Base-by-base conservation (phyloP, 92 coral and sea anemone species). In the Palythoa heliodiscus region DNA sequence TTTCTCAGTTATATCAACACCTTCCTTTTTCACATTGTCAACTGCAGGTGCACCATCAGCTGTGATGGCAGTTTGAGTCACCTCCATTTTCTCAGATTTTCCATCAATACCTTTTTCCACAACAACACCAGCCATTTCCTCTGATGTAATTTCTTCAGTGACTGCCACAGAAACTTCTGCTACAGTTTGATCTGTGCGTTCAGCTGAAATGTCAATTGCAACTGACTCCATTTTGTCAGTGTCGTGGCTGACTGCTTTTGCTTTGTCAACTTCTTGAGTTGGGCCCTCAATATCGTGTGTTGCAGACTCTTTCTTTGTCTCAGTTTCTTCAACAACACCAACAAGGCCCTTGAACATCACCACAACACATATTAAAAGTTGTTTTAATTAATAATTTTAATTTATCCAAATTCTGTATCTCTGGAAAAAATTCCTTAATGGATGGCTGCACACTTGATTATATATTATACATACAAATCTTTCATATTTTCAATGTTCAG, bases 191-290 rank as follows among this genome's bases (percentile, higher is more conserved):
- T 79, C 68, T 60, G 75, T 87, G 53, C 86, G 86, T 78, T 92
- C 95, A 47, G 54, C 70, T 66, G 82, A 23, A 23, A 84, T 55
- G 63, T 84, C 97, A 75, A 87, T 80, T 8, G 95, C 87, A 53
- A 89, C 86, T 71, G 71, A 47, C 25, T 77, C 86, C 5, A 86
- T 67, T 52, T 48, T 75, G 64, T 86, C 93, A 24, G 58, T 19
- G 7, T 35, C 66, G 24, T 40, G 9, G 47, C 72, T 58, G 17
- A 58, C 74, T 5, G 68, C 53, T 67, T 52, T 43, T 35, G 37
- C 67, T 0, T 48, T 13, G 57, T 25, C 58, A 22, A 60, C 75
- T 29, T 29, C 35, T 29, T 29, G 35, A 1, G 35, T 29, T 29
- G 35, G 0, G 0, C 35, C 35, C 3, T 60, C 87, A 70, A 75